Percentiles rank a stretch among this genome's conserved stretches.
phyloP scores from a whole-genome alignment of 2,797 vertebrate species.

The Spatula clypeata region DNA sequence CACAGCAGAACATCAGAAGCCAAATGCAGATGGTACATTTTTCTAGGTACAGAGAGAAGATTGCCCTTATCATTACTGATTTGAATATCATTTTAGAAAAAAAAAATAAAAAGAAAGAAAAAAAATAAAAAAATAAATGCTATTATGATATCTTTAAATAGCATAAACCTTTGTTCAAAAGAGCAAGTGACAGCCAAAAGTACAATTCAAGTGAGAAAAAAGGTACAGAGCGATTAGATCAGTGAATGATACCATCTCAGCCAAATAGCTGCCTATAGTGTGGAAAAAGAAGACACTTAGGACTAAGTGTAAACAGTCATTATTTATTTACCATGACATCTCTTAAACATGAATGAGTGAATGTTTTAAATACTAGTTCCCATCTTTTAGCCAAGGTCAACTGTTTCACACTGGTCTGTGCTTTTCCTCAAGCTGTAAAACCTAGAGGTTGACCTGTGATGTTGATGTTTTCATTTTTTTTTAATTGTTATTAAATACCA shows the following conservation, averaged over 20 bases:
- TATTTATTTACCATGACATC: conserved; percentile 88
- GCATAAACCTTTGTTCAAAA: conserved; percentile 82
- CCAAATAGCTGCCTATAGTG: conserved; percentile 83
- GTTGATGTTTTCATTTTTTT: background rate
- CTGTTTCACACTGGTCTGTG: conserved; percentile 67
- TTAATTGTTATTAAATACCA: background rate
- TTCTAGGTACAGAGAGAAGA: conserved; percentile 79
- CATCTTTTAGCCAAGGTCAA: conserved; percentile 84
- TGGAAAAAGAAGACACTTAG: conserved; percentile 84
- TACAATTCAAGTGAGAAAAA: conserved; percentile 84
- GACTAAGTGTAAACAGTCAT: conserved; percentile 86
- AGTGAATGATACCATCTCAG: conserved; percentile 80
- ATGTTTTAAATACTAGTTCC: conserved; percentile 85
- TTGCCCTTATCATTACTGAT: conserved; percentile 79
- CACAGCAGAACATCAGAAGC: conserved; percentile 77
- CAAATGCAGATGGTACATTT: conserved; percentile 84
- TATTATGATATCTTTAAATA: conserved; percentile 78
- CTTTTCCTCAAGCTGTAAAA: conserved; percentile 59
- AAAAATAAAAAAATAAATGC: conserved; percentile 64
- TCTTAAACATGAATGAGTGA: conserved; percentile 85
- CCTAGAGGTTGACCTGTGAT: background rate
- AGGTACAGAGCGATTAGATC: conserved; percentile 81
- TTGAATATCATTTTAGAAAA: conserved; percentile 75
- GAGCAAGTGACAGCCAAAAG: conserved; percentile 84
- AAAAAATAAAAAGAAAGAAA: conserved; percentile 74